Evolutionary conservation across 2,113 vertebrate species (phyloP).

Genomic region (Lepisosteus osseus): DNA sequence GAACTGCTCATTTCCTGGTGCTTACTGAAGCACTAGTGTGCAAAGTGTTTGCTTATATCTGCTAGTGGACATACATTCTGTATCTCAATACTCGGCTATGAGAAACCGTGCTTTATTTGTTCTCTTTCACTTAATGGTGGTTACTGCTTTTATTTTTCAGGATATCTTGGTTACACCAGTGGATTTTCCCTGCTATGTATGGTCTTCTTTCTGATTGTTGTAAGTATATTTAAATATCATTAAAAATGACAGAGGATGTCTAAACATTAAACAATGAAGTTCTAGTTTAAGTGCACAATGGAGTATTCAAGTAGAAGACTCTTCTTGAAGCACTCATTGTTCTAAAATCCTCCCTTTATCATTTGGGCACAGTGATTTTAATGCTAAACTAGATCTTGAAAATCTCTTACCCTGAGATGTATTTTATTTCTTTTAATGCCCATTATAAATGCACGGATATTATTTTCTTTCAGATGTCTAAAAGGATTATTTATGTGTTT

Average conservation of each 20-base stretch:
- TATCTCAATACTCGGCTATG: too few species aligned
- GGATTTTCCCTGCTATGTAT: constrained; percentile 93
- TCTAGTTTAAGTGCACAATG: too few species aligned
- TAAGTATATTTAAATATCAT: constrained; percentile 58
- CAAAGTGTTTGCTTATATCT: too few species aligned
- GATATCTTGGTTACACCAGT: constrained; percentile 97
- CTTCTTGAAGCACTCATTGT: background rate
- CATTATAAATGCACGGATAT: too few species aligned
- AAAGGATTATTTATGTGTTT: too few species aligned
- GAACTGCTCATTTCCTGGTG: too few species aligned
- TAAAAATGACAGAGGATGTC: background rate
- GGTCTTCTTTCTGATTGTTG: constrained; percentile 96
- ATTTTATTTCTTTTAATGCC: too few species aligned
- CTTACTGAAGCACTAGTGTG: too few species aligned
- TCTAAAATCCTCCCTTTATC: constrained; percentile 15
- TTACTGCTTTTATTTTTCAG: constrained; percentile 51
- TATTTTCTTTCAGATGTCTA: too few species aligned
- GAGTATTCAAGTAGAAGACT: background rate
- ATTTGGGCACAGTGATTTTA: constrained; percentile 16
- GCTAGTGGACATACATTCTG: too few species aligned
- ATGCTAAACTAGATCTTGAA: too few species aligned
- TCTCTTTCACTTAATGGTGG: background rate
- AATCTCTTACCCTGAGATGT: too few species aligned
- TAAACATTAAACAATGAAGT: background rate
- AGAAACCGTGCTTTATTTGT: background rate